Percentiles rank a stretch among this genome's conserved stretches.
Conservation (phyloP, 2,113 vertebrate species). For the Aplodontia rufa region DNA sequence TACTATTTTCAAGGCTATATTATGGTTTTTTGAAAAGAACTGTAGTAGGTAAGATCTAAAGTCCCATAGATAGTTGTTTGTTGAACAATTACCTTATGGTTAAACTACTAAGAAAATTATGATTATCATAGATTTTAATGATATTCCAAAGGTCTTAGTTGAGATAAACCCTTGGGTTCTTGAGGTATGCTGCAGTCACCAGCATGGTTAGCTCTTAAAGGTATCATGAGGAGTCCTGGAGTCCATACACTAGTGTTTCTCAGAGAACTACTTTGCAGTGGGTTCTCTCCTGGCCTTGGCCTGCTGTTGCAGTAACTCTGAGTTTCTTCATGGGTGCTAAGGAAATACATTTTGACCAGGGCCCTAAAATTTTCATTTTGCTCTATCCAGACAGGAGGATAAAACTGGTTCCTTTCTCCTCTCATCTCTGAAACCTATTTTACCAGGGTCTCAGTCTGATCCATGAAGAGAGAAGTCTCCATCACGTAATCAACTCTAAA, state of each 20-base stretch:
- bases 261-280: not conserved
- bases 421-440: not conserved
- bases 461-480: not conserved
- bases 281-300: not conserved
- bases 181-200: not conserved
- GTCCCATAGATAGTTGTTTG: not conserved
- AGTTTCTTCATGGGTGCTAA: not conserved
- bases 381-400: not conserved
- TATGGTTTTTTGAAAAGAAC: not conserved
- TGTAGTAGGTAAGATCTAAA: not conserved
- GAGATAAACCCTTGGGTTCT: not conserved
- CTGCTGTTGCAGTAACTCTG: not conserved
- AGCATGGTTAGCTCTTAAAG: not conserved
- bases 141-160: not conserved
- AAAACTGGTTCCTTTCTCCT: not conserved
- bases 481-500: not conserved
- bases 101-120: not conserved
- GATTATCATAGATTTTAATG: not conserved
- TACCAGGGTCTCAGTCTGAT: not conserved
- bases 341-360: not conserved
- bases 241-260: not conserved
- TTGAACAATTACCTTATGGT: not conserved
- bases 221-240: not conserved
- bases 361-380: not conserved
- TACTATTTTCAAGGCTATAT: not conserved